Base-by-base conservation (phyloP, 1,140 invertebrate genomes). In the Pachypeltis micranthus region DNA sequence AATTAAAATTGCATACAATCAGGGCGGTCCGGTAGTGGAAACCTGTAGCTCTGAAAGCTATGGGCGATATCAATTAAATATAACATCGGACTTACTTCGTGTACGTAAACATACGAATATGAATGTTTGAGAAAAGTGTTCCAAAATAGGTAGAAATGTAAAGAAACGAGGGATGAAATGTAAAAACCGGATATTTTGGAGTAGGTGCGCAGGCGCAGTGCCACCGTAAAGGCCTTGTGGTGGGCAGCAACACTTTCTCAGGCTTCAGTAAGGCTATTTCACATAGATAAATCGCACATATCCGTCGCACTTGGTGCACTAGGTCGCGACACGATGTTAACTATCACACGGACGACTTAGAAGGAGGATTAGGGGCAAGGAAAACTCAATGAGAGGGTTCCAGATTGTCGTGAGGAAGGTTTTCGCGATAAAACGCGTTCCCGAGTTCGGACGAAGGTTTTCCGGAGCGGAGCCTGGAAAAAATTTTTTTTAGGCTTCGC, bases 171-270 rank as follows among this genome's bases (percentile, higher is more conserved):
- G 21, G 12, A 21, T 14, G 21, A 51, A 61, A 51, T 24, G 21
- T 16, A 39, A 57, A 63, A 63, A 63, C 62, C 62, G 62, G 62
- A 63, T 63, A 63, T 63, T 63, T 63, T 29, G 29, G 29, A 27
- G 47, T 16, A 63, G 69, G 58, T 67, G 69, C 69, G 68, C 69
- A 68, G 61, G 70, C 70, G 69, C 69, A 68, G 66, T 71, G 68
- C 66, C 68, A 69, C 70, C 69, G 67, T 65, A 59, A 62, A 63
- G 63, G 66, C 59, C 63, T 66, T 62, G 69, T 69, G 66, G 66
- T 68, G 67, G 68, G 65, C 66, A 63, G 67, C 69, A 67, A 66
- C 62, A 67, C 66, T 69, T 67, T 70, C 67, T 63, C 47, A 65
- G 65, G 68, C 63, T 69, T 65, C 61, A 65, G 63, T 67, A 58